These are phyloP conservation scores for Mirza zaza DNA, from an alignment of 2,113 vertebrate species.

Conservation along the genomic window DNA sequence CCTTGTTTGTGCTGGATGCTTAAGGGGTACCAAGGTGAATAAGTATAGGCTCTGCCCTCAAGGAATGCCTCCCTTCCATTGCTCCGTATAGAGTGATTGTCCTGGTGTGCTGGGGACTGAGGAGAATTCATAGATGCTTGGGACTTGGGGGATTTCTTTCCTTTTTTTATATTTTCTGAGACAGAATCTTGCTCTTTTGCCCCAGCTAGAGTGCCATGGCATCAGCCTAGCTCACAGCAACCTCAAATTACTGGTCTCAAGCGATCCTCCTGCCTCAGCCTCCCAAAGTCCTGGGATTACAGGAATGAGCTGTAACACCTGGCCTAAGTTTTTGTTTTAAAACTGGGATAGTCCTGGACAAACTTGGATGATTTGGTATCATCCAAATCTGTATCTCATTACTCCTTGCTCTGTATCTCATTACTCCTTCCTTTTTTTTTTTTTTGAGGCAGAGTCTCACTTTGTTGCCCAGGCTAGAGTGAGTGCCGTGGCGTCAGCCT, in stretches of 20 bases:
- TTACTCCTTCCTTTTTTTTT: neutral
- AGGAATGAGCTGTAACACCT: too few species aligned
- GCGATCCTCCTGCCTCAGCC: too few species aligned
- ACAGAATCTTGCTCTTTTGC: too few species aligned
- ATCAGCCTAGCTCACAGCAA: too few species aligned
- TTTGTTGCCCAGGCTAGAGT: too few species aligned
- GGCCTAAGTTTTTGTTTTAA: neutral
- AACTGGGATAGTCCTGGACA: neutral
- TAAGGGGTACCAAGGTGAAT: neutral
- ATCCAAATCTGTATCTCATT: neutral
- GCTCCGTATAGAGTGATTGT: neutral
- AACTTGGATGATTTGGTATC: neutral
- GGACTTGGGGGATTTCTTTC: too few species aligned
- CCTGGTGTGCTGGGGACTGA: neutral
- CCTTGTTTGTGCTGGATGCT: neutral
- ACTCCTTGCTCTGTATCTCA: neutral
- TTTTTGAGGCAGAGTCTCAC: too few species aligned
- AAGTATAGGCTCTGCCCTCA: neutral
- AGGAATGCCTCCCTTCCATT: neutral
- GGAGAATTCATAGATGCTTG: neutral
- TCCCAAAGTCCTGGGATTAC: too few species aligned
- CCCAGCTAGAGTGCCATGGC: too few species aligned
- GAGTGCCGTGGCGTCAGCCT: too few species aligned
- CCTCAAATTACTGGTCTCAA: too few species aligned
- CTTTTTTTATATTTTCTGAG: too few species aligned